Conservation (phyloP, 2,113 vertebrate species). For the Corythaixoides concolor region DNA sequence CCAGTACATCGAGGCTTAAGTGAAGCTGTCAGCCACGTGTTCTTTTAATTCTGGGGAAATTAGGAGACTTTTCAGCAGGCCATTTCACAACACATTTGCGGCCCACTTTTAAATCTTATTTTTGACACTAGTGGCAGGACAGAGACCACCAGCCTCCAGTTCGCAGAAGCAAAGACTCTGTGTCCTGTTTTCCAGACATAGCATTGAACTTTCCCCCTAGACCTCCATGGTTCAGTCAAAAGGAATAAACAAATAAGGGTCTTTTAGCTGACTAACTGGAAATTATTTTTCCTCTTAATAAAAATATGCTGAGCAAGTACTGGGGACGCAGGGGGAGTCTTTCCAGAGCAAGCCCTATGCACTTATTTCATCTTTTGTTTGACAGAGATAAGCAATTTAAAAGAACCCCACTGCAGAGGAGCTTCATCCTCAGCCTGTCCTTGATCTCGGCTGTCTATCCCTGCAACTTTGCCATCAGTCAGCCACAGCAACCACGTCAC, state of each 20-base stretch:
- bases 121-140: neutral
- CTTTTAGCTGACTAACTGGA: conserved; percentile 37
- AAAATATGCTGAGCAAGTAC: conserved; percentile 14
- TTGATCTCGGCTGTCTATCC: neutral
- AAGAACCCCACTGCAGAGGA: neutral
- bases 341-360: neutral
- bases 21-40: neutral
- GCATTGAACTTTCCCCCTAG: neutral
- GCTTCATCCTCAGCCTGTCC: neutral
- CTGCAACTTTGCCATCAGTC: neutral
- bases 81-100: neutral
- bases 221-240: neutral
- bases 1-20: neutral
- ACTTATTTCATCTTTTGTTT: conserved; percentile 2
- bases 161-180: neutral
- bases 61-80: neutral
- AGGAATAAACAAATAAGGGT: conserved; percentile 10
- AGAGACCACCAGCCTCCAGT: neutral
- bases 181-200: neutral
- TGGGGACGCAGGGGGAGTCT: neutral
- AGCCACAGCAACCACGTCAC: neutral
- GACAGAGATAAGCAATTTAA: neutral
- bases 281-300: conserved; percentile 42
- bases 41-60: conserved; percentile 30
- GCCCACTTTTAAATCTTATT: neutral